Evolutionary conservation across 2,113 vertebrate genomes (phyloP).

Genomic region (Prolemur simus): DNA sequence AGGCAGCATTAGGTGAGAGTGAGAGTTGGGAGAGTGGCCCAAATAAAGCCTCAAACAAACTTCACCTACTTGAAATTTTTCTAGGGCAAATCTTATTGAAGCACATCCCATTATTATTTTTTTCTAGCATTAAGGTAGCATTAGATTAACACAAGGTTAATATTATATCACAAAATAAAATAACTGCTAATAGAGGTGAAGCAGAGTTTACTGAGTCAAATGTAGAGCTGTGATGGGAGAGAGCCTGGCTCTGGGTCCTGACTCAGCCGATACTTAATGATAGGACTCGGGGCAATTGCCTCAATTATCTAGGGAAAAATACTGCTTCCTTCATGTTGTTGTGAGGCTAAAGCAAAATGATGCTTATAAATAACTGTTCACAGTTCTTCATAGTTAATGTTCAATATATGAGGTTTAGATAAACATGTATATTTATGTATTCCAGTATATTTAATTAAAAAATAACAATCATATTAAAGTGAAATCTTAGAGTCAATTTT

Average conservation of each 20-base stretch:
- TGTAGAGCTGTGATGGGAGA: neutral
- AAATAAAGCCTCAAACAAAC: neutral
- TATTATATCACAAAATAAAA: neutral
- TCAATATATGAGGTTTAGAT: neutral
- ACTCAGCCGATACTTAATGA: neutral
- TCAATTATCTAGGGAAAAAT: neutral
- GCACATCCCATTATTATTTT: neutral
- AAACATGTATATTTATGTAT: neutral
- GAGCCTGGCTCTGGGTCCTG: neutral
- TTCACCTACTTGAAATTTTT: neutral
- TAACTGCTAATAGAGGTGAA: neutral
- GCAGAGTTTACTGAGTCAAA: neutral
- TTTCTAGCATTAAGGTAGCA: neutral
- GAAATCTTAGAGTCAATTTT: neutral
- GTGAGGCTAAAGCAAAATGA: neutral
- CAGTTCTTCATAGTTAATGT: neutral
- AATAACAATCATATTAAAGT: neutral
- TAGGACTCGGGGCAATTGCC: neutral
- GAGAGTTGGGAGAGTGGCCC: neutral
- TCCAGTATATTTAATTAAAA: neutral
- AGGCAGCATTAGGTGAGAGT: neutral
- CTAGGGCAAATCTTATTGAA: neutral
- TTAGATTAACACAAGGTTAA: constrained; percentile 1
- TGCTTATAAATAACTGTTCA: neutral
- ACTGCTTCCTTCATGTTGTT: neutral